Base-by-base conservation (phyloP, 1,140 invertebrate genomes). In the Pomacea maculata region DNA sequence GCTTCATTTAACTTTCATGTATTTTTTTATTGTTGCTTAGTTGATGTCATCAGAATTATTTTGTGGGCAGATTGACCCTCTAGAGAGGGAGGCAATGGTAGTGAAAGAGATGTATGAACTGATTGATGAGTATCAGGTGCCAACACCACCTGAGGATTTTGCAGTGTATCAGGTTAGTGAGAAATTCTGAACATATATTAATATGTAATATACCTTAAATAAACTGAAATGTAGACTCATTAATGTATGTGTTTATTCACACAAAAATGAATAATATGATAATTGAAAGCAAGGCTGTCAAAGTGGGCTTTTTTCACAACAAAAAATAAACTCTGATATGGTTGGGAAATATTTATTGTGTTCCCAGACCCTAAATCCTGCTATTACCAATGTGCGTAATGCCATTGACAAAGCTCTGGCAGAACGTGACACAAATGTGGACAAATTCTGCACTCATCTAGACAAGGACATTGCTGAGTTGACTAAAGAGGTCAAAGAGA, bases 71-170 rank as follows among this genome's bases (percentile, higher is more conserved):
- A 92, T 95, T 55, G 94, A 95, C 67, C 90, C 92, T 1, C 91
- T 95, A 86, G 94, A 95, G 86, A 87, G 87, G 29, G 92, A 93
- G 73, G 89, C 95, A 8, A 93, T 95, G 84, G 94, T 95, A 86
- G 93, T 94, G 3, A 95, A 95, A 86, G 94, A 95, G 83, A 89
- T 95, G 76, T 94, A 95, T 86, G 93, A 95, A 72, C 93, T 95
- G 11, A 95, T 95, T 83, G 94, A 95, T 80, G 93, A 95, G 84
- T 95, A 94, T 88, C 83, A 91, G n/a, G 94, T 96, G 78, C 90
- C 92, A 0, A 93, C 93, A 64, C 92, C 94, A n/a, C 90, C 93
- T 10, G 93, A 94, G 70, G 93, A 94, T 83, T 92, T 93, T 83
- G 93, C 93, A 57, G 93, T 93, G 75, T 94, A 94, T 87, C 91